Conservation (phyloP, 2,113 vertebrate genomes). For the Oryctolagus cuniculus region mOryCun1.1 NC_091453.1:133706501-133707000, state of each 20-base stretch:
- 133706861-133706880: background rate
- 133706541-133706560: slow-evolving; percentile 85
- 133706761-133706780: background rate
- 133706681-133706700: slow-evolving; percentile 86
- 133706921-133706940: no score
- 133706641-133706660: slow-evolving; percentile 91
- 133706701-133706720: no score
- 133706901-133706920: background rate
- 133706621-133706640: slow-evolving; percentile 92
- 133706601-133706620: slow-evolving; percentile 94
- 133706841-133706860: background rate
- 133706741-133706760: background rate
- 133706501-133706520: background rate
- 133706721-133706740: background rate
- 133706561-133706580: slow-evolving; percentile 93
- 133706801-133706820: background rate
- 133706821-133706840: background rate
- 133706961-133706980: no score
- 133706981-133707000: no score
- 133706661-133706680: slow-evolving; percentile 91
- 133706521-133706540: background rate
- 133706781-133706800: background rate
- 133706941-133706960: no score
- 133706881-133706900: background rate
- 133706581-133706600: slow-evolving; percentile 93